These are phyloP conservation scores for Mionectes olivaceus DNA, from an alignment of 2,797 vertebrate genomes.

Conservation along the genomic window DNA sequence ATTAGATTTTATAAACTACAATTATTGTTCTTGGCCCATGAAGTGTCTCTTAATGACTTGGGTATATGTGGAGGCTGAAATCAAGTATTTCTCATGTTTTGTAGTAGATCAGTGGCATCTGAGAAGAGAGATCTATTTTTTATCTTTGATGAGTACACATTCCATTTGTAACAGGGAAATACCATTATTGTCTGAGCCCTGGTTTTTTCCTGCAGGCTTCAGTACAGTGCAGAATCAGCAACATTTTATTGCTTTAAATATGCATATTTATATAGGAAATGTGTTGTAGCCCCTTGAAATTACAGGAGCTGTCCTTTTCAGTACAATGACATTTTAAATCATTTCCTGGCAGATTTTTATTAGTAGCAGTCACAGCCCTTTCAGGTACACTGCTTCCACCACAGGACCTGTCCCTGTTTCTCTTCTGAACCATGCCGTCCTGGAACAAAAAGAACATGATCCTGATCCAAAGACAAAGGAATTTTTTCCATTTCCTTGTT, in stretches of 20 bases:
- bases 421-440: background rate
- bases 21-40: background rate
- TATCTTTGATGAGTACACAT: background rate
- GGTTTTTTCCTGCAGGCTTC: conserved; percentile 40
- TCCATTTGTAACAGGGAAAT: conserved; percentile 29
- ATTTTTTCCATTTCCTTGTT: conserved; percentile 6
- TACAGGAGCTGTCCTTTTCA: background rate
- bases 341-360: conserved; percentile 24
- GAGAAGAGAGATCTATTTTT: background rate
- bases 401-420: background rate
- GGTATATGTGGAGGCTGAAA: background rate
- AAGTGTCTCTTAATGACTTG: background rate
- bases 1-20: background rate
- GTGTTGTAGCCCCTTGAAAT: background rate
- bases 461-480: background rate
- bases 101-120: background rate
- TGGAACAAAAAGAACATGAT: background rate
- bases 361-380: background rate
- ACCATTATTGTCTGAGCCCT: background rate
- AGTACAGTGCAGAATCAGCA: conserved; percentile 45
- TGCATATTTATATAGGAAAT: conserved; percentile 49
- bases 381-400: background rate
- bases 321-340: background rate
- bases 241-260: conserved; percentile 3
- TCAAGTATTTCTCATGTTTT: background rate